Evolutionary conservation across 2,113 vertebrate species (phyloP), one percentile per base, ranked within the genome.

Genomic region (Physeter macrocephalus): DNA sequence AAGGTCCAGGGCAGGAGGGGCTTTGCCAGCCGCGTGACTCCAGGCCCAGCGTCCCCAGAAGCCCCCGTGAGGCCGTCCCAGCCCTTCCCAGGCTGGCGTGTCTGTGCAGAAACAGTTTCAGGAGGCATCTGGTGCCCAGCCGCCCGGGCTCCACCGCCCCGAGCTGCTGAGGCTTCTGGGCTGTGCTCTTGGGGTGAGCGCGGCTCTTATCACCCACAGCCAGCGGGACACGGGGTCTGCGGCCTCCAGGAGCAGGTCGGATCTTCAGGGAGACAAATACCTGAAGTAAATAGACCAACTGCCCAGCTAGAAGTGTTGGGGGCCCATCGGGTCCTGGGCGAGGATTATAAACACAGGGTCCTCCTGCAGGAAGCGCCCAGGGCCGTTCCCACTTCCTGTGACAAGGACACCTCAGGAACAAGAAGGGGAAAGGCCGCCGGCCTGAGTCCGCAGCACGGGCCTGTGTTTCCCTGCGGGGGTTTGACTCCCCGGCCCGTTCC

Each of bases 341-440:
- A 6, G 29, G 41, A 75, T 15, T 31, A 15, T 46, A 31, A 31
- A 20, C 2, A 8, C 27, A 10, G 27, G 41, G 43, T 23, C 15
- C 43, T 31, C 72, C 72, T 31, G 27, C 72, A 3, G 0, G 7
- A 8, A 25, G 0, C 8, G 23, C 71, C 27, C 69, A 75, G 41
- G 15, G 41, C 41, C 31, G 72, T 29, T 31, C 27, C 41, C 41
- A 75, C 1, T 2, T 1, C 27, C 4, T 0, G 17, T 11, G 72
- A 11, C 5, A 4, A 6, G 43, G 27, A 31, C 72, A 20, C 8
- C 1, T 6, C 15, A 0, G 75, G 75, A n/a, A 21, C 4, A 54
- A 52, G 20, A 14, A 12, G 75, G 11, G 49, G n/a, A 54, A 6
- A 52, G 72, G 27, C 27, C 54, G 8, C 54, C 21, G 54, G 54